phyloP scores from a whole-genome alignment of 92 coral and sea anemone species.

The Parazoanthus atlanticus region DNA sequence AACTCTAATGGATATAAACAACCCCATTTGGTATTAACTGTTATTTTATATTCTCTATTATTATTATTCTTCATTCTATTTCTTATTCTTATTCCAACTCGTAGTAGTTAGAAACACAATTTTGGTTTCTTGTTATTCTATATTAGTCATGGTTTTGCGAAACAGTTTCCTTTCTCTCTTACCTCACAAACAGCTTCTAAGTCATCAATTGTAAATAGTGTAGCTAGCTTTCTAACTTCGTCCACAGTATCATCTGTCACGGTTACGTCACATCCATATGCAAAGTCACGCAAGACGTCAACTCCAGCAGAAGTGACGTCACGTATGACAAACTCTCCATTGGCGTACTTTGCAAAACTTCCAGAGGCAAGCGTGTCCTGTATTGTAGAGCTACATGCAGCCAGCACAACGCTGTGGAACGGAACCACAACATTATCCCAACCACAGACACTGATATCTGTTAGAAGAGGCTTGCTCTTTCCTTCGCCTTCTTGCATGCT shows the following conservation, averaged over 20 bases:
- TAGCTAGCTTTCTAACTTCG: slow-evolving; percentile 54
- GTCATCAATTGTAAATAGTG: slow-evolving; percentile 30
- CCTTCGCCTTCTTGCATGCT: slow-evolving; percentile 49
- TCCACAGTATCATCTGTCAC: slow-evolving; percentile 40
- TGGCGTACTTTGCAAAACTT: not conserved
- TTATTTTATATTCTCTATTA: too few species aligned
- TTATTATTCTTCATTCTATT: too few species aligned
- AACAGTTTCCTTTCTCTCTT: not conserved
- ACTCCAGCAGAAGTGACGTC: slow-evolving; percentile 44
- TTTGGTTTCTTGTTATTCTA: too few species aligned
- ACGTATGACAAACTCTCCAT: slow-evolving; percentile 5
- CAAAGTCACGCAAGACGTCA: slow-evolving; percentile 50
- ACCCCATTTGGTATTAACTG: not conserved
- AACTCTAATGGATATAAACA: not conserved
- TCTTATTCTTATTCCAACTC: too few species aligned
- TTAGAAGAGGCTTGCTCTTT: not conserved
- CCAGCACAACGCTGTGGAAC: slow-evolving; percentile 58
- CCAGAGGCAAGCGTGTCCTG: slow-evolving; percentile 15
- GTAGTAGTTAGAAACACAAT: too few species aligned
- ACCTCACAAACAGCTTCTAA: slow-evolving; percentile 41
- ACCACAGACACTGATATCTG: slow-evolving; percentile 49
- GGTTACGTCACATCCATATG: slow-evolving; percentile 48
- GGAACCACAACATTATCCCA: slow-evolving; percentile 10
- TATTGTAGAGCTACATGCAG: slow-evolving; percentile 51
- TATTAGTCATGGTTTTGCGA: too few species aligned